Evolutionary conservation across 2,797 vertebrate genomes (phyloP), one percentile per base, ranked within the genome.

Genomic region (Chiroxiphia lanceolata): DNA sequence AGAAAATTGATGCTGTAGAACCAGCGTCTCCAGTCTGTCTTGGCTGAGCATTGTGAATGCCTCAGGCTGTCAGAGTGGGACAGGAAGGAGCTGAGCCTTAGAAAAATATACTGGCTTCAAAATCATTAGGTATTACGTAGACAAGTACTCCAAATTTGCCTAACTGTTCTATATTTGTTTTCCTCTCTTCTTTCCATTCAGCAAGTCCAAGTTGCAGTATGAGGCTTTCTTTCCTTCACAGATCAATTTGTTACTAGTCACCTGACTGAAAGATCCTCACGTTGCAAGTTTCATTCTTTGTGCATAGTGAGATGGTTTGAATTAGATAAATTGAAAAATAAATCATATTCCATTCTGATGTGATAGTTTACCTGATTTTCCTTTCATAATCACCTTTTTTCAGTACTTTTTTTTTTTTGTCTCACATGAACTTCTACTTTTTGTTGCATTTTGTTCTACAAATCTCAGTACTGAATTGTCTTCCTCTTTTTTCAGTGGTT

Each of bases 1-100:
- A 80, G 69, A 67, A 83, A 87, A 69, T 48, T 77, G 88, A 40
- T 95, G 79, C 63, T 86, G 77, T 34, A 33, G 86, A 95, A 70
- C 76, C 81, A 81, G 72, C 77, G 29, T 54, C 72, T 76, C 79
- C 53, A 64, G 74, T 81, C 53, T 85, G 83, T 92, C 70, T 76
- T 96, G 94, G 87, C 90, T 34, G 18, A 34, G 22, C 16, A 89
- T 25, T 54, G 67, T 76, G 83, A 85, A 65, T 69, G 76, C 82
- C 83, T 94, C 54, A 84, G 77, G 68, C 70, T 87, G 54, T 36
- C 0, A 0, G 74, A 83, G 45, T 26, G 54, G 89, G 69, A 57
- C 68, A 70, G 53, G 74, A 83, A 76, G 68, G 67, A 93, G 77
- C 63, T 87, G 74, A 88, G 84, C 40, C 50, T 79, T 85, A 40